Evolutionary conservation across 2,113 vertebrate genomes (phyloP), one percentile per base, ranked within the genome.

Genomic region (Machaerirhynchus nigripectus): DNA sequence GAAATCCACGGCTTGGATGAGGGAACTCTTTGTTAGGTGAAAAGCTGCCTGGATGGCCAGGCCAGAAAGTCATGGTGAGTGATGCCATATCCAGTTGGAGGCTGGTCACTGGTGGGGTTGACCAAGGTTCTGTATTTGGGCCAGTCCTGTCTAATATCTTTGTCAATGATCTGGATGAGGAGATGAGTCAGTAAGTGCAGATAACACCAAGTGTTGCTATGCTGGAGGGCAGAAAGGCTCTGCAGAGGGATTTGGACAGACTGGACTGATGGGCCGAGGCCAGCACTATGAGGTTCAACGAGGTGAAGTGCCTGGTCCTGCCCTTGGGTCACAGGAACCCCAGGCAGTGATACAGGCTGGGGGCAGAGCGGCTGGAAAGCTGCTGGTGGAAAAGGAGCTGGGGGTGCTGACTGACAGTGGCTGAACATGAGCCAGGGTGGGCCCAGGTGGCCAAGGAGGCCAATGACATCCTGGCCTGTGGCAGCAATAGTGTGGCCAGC

Each of bases 321-420:
- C 26, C 0, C 10, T 64, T 42, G 50, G 7, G 2, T 40, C 1
- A 26, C 40, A 56, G 4, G 16, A 71, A 8, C 5, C 26, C 21
- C 85, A 64, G 44, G 76, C 26, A 64, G 42, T 0, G 1, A 30
- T 26, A 2, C 35, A 64, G 50, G 42, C 40, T 70, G 49, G 30
- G 35, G n/a, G 5, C 14, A 49, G 49, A 63, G 30, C 12, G 30
- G 7, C 42, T 80, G 50, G 42, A 65, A 42, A 59, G 9, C 42
- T 76, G 71, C 20, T 3, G 6, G 7, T 22, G 42, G 42, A 19
- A 50, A 64, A 80, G 22, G 18, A 42, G 2, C 15, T 80, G 59
- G 22, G 13, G 0, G 3, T 33, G 37, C 46, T 59, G 31, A 6
- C 1, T 7, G 7, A 8, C 50, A 50, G 44, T 2, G 31, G 44